Conservation (phyloP, 2,888 invertebrate genomes). For the Autographa pulchrina region DNA sequence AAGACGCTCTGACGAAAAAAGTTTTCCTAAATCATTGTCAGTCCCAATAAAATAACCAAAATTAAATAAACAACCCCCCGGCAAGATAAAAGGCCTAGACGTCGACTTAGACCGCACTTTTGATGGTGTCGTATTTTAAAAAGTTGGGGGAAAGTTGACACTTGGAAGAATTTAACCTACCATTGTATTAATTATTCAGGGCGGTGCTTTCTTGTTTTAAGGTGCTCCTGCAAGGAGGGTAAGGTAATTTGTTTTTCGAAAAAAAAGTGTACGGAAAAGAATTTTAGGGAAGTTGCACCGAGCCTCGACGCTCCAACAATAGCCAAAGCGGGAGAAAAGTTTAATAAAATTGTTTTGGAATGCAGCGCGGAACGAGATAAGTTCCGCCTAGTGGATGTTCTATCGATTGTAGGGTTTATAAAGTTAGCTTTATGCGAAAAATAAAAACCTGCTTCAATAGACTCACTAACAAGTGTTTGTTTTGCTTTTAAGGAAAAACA, state of each 20-base stretch:
- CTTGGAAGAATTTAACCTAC: constrained; percentile 88
- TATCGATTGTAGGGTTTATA: constrained; percentile 76
- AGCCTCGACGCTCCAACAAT: constrained; percentile 74
- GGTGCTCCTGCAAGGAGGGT: constrained; percentile 84
- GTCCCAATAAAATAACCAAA: constrained; percentile 86
- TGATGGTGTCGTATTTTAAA: constrained; percentile 86
- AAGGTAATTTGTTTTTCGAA: constrained; percentile 84
- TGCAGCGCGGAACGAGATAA: constrained; percentile 82
- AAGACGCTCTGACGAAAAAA: constrained; percentile 66
- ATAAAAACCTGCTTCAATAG: constrained; percentile 39
- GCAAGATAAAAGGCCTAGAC: constrained; percentile 87
- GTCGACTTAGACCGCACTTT: constrained; percentile 84
- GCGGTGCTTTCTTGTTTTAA: constrained; percentile 84
- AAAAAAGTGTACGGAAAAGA: constrained; percentile 79
- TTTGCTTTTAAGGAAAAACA: constrained; percentile 20
- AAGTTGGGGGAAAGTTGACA: constrained; percentile 88
- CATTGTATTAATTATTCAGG: constrained; percentile 89
- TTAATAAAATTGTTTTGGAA: constrained; percentile 87
- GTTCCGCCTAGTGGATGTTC: constrained; percentile 74
- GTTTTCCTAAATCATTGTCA: constrained; percentile 86
- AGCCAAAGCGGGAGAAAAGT: constrained; percentile 77
- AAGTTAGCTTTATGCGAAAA: constrained; percentile 50
- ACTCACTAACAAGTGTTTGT: constrained; percentile 16
- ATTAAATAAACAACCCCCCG: constrained; percentile 86
- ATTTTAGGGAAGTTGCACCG: constrained; percentile 83